Percentiles rank a stretch among this genome's conserved stretches.
Conservation (phyloP, 2,113 vertebrate genomes). For the Odobenus rosmarus region DNA sequence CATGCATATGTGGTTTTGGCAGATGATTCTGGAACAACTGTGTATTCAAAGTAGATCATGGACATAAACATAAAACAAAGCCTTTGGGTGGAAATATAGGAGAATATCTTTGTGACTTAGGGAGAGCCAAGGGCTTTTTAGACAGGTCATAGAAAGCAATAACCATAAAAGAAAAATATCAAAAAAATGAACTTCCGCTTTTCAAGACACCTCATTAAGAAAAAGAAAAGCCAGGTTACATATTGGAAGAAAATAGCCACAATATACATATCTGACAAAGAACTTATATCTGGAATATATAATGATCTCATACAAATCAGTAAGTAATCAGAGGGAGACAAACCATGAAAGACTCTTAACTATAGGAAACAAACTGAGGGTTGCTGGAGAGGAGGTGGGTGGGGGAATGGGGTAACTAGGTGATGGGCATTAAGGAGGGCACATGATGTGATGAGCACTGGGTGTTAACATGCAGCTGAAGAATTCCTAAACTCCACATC, state of each 20-base stretch:
- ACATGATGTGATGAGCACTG: background rate
- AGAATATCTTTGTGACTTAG: background rate
- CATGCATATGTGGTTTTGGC: background rate
- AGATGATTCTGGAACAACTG: background rate
- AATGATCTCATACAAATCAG: background rate
- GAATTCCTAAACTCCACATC: background rate
- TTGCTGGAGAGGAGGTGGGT: too few relatives aligned
- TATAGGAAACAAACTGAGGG: too few relatives aligned
- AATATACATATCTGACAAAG: background rate
- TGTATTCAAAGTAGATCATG: background rate
- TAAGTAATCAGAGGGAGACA: background rate
- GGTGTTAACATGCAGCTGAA: background rate
- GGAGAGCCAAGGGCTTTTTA: background rate
- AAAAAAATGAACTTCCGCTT: background rate
- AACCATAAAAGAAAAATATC: background rate
- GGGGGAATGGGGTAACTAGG: background rate
- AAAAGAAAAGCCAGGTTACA: background rate
- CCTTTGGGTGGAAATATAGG: background rate
- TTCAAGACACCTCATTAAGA: background rate
- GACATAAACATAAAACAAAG: background rate
- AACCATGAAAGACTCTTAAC: too few relatives aligned
- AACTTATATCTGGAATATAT: background rate
- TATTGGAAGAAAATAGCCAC: background rate
- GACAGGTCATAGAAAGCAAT: background rate
- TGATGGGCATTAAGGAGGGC: background rate